These are phyloP conservation scores for Rhinolophus sinicus DNA, from an alignment of 2,113 vertebrate species.

Conservation along the genomic window DNA sequence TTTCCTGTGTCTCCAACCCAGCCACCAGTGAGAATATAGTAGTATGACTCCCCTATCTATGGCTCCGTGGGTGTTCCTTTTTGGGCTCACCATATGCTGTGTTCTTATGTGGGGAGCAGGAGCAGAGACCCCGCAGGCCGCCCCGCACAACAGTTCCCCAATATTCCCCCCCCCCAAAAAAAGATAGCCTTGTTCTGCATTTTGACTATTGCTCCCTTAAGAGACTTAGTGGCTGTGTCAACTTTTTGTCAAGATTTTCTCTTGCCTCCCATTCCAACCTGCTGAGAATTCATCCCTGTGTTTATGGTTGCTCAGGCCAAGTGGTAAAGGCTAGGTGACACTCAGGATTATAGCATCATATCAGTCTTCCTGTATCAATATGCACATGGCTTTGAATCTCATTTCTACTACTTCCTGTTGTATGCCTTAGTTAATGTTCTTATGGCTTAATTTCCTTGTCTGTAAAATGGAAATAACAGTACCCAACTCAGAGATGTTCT, in stretches of 20 bases:
- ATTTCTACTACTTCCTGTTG: neutral
- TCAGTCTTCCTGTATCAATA: neutral
- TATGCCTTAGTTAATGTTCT: neutral
- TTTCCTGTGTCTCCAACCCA: too few species aligned
- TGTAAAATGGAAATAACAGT: neutral
- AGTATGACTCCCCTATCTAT: too few species aligned
- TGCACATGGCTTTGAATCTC: neutral
- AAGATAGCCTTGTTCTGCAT: neutral
- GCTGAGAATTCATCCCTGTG: neutral
- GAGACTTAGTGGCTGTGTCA: neutral
- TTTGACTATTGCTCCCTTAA: neutral
- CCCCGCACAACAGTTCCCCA: too few species aligned
- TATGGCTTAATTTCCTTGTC: neutral
- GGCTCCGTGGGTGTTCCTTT: too few species aligned
- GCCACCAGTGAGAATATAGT: too few species aligned
- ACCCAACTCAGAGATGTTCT: neutral
- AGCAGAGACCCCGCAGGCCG: too few species aligned
- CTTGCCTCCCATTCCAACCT: neutral
- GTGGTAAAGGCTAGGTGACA: neutral
- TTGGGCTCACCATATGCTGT: too few species aligned
- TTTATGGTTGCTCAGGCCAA: neutral
- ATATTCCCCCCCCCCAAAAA: too few species aligned
- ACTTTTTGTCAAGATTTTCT: neutral
- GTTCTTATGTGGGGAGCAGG: too few species aligned
- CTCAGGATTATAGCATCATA: neutral